Percentiles rank a stretch among this genome's conserved stretches.
Evolutionary conservation across 1,140 invertebrate species (phyloP).

Genomic region (Choristoneura fumiferana): DNA sequence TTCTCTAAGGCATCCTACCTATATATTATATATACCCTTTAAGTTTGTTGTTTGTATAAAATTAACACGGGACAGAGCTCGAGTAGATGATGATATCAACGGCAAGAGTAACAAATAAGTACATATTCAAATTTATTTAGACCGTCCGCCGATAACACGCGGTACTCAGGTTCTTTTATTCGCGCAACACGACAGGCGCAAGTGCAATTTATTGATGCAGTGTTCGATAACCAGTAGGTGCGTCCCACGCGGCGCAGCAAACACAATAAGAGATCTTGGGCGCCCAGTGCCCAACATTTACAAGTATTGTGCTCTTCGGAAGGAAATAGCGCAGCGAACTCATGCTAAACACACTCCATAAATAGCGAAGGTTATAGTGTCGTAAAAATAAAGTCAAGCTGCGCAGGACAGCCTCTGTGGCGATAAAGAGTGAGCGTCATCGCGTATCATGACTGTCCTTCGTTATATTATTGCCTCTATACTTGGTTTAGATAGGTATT

Average conservation of each 20-base stretch:
- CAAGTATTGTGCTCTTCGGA: slow-evolving; percentile 56
- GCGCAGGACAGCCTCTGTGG: slow-evolving; percentile 50
- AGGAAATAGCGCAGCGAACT: slow-evolving; percentile 51
- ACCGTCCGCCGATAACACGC: slow-evolving; percentile 67
- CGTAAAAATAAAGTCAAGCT: slow-evolving; percentile 75
- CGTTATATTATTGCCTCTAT: slow-evolving; percentile 16
- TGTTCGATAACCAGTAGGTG: slow-evolving; percentile 70
- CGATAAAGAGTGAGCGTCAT: slow-evolving; percentile 57
- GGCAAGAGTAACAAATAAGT: slow-evolving; percentile 59
- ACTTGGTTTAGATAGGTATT: too few relatives aligned
- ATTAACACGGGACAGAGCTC: slow-evolving; percentile 20
- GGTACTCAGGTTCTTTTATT: slow-evolving; percentile 65
- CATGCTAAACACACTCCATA: slow-evolving; percentile 69
- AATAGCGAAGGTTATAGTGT: slow-evolving; percentile 65
- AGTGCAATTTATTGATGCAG: slow-evolving; percentile 75
- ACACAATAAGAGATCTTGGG: slow-evolving; percentile 46
- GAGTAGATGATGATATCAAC: slow-evolving; percentile 64
- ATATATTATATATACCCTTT: slow-evolving; percentile 27
- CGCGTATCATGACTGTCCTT: slow-evolving; percentile 32
- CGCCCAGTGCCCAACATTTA: slow-evolving; percentile 37
- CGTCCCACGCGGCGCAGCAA: slow-evolving; percentile 58
- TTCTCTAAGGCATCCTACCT: slow-evolving; percentile 26
- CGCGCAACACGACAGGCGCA: slow-evolving; percentile 63
- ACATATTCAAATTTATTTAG: slow-evolving; percentile 72
- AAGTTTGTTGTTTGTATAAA: slow-evolving; percentile 21